phyloP scores from a whole-genome alignment of 2,113 vertebrate genomes.

The Odobenus rosmarus region DNA sequence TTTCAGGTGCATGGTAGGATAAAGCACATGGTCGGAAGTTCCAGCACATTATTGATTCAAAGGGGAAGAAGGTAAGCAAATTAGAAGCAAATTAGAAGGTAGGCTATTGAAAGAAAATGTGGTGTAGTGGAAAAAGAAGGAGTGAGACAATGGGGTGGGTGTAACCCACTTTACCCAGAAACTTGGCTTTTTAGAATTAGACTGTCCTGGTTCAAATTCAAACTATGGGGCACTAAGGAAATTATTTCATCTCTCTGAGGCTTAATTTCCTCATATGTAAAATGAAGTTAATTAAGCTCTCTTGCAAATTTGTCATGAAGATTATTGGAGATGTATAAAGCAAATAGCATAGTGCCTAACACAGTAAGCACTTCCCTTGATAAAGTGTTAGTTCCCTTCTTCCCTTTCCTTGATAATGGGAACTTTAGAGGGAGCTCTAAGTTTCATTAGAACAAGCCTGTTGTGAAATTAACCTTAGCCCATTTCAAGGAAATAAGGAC shows the following conservation, averaged over 20 bases:
- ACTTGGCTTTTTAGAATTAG: neutral
- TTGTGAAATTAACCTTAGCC: neutral
- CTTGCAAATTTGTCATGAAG: neutral
- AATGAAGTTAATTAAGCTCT: neutral
- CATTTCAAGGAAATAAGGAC: neutral
- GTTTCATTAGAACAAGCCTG: neutral
- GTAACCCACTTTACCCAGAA: neutral
- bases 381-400: neutral
- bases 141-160: neutral
- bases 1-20: neutral
- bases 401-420: neutral
- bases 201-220: neutral
- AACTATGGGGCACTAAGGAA: neutral
- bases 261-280: slow-evolving; percentile 10
- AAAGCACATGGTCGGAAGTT: neutral
- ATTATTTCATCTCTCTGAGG: neutral
- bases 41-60: neutral
- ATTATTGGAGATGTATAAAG: neutral
- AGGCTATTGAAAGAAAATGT: neutral
- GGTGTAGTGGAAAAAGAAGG: neutral
- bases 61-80: neutral
- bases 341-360: neutral
- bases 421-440: neutral
- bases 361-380: neutral
- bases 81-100: neutral